Percentiles rank a stretch among this genome's conserved stretches.
These are phyloP conservation scores for Cyprinus carpio DNA, from an alignment of 2,113 vertebrate genomes.

Conservation along the genomic window DNA sequence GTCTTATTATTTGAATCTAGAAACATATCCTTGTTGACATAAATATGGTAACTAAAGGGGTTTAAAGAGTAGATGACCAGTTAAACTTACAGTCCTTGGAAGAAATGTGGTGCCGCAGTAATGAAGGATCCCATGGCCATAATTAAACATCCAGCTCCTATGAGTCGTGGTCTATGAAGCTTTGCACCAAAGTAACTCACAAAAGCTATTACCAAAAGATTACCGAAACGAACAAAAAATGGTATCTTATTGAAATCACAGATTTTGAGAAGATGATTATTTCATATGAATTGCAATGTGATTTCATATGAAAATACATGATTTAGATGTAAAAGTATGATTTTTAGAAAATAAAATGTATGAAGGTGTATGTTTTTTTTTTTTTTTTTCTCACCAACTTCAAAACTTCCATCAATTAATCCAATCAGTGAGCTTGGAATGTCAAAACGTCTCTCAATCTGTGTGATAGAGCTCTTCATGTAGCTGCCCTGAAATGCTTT, in stretches of 20 bases:
- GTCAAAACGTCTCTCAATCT: constrained; percentile 91
- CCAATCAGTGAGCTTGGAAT: constrained; percentile 85
- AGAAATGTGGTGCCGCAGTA: constrained; percentile 87
- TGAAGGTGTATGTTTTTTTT: not conserved
- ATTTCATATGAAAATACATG: not conserved
- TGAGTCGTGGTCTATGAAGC: constrained; percentile 90
- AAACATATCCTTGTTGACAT: not conserved
- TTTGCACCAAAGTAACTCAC: constrained; percentile 97
- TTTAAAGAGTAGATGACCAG: not conserved
- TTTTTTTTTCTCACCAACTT: constrained; percentile 79
- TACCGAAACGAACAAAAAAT: constrained; percentile 69
- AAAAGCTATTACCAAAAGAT: constrained; percentile 88
- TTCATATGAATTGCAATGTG: too few relatives aligned
- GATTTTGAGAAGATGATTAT: too few relatives aligned
- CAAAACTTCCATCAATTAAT: constrained; percentile 89
- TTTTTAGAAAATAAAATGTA: not conserved
- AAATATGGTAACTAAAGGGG: not conserved
- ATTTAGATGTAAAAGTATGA: not conserved
- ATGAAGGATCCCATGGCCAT: constrained; percentile 86
- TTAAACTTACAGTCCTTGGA: constrained; percentile 87
- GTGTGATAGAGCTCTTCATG: constrained; percentile 92
- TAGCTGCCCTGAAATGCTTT: constrained; percentile 80
- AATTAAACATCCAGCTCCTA: constrained; percentile 86
- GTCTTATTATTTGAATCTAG: not conserved
- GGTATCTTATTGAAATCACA: not conserved